These are phyloP conservation scores for Eucidaris tribuloides DNA, from an alignment of 35 echinoderm and acorn worm genomes.

Conservation along the genomic window DNA sequence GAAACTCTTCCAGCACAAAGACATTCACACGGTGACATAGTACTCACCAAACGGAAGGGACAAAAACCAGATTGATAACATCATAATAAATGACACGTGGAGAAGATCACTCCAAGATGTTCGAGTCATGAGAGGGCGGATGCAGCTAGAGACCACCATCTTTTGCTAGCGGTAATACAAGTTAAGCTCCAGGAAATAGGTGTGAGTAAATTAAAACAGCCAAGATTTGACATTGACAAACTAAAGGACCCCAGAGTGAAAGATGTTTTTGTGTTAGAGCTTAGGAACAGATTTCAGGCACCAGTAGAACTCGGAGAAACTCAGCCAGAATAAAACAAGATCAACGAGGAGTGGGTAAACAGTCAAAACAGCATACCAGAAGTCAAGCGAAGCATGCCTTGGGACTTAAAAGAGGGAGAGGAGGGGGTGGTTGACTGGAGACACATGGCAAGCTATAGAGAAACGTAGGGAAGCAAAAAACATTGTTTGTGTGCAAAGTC, in stretches of 20 bases:
- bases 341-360: not conserved
- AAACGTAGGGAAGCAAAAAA: conserved; percentile 13
- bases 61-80: too few relatives aligned
- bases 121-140: conserved; percentile 40
- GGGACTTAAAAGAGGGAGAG: conserved; percentile 19
- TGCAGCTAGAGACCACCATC: conserved; percentile 33
- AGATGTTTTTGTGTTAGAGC: not conserved
- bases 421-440: conserved; percentile 28
- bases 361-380: not conserved
- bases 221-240: conserved; percentile 10
- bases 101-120: too few relatives aligned
- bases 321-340: not conserved
- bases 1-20: conserved; percentile 8
- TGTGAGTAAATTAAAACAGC: conserved; percentile 8
- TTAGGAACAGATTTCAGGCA: conserved; percentile 31
- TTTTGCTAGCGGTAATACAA: conserved; percentile 14
- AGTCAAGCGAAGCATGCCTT: conserved; percentile 28
- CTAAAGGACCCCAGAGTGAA: not conserved
- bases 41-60: too few relatives aligned
- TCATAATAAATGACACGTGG: too few relatives aligned
- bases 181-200: conserved; percentile 32
- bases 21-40: not conserved
- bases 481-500: not conserved
- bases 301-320: conserved; percentile 8
- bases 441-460: conserved; percentile 21